phyloP scores from a whole-genome alignment of 2,113 vertebrate genomes.

The Tauraco erythrolophus region DNA sequence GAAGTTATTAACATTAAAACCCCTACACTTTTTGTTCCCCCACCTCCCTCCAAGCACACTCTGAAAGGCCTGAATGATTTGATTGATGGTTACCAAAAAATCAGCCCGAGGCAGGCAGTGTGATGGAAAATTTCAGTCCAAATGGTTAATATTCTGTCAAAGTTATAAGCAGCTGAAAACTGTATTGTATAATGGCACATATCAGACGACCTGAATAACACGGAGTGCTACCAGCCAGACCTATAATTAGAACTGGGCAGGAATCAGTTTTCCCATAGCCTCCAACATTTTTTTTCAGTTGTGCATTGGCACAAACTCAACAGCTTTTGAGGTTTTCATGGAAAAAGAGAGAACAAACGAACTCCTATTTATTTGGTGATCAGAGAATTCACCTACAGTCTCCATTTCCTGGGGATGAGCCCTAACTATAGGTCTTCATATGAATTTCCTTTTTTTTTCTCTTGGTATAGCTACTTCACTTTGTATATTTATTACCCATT shows the following conservation, averaged over 20 bases:
- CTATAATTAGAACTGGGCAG: slow-evolving; percentile 39
- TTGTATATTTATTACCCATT: background rate
- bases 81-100: background rate
- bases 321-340: slow-evolving; percentile 3
- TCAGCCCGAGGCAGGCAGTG: background rate
- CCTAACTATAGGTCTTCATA: background rate
- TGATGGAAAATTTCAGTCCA: background rate
- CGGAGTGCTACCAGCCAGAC: slow-evolving; percentile 3
- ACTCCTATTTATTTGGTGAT: background rate
- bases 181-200: background rate
- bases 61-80: background rate
- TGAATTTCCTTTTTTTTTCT: background rate
- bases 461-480: background rate
- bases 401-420: background rate
- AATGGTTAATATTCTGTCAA: slow-evolving; percentile 13
- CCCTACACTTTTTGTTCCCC: fast-evolving
- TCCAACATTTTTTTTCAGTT: slow-evolving; percentile 9
- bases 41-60: background rate
- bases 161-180: slow-evolving; percentile 7
- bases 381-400: background rate
- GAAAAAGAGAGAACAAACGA: background rate
- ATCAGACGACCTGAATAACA: slow-evolving; percentile 23
- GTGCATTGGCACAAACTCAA: background rate
- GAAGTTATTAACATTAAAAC: background rate
- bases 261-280: slow-evolving; percentile 30